Evolutionary conservation across 2,888 invertebrate genomes (phyloP), one percentile per base, ranked within the genome.

Genomic region (Theretra japonica): DNA sequence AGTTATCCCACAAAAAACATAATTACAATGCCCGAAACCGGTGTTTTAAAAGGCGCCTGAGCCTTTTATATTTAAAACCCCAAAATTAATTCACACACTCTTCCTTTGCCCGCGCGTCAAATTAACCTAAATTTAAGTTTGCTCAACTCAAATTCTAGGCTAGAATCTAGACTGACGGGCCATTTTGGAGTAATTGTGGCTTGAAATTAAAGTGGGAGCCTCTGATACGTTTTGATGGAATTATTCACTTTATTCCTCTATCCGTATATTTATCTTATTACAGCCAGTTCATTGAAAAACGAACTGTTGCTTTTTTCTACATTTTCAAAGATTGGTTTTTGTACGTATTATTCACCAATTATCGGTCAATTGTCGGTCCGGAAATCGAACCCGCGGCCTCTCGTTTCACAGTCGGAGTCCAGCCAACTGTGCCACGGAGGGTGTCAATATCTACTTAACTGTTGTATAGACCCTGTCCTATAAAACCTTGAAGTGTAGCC

Each of bases 401-500:
- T n/a, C n/a, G n/a, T n/a, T n/a, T n/a, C n/a, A n/a, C n/a, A n/a
- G n/a, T n/a, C n/a, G n/a, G n/a, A n/a, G n/a, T n/a, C n/a, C n/a
- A n/a, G n/a, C n/a, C n/a, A n/a, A n/a, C n/a, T n/a, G n/a, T n/a
- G n/a, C n/a, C n/a, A n/a, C n/a, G n/a, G n/a, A n/a, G n/a, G n/a
- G n/a, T n/a, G n/a, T n/a, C n/a, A n/a, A n/a, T n/a, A n/a, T n/a
- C n/a, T n/a, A n/a, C n/a, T n/a, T n/a, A n/a, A n/a, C n/a, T n/a
- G n/a, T n/a, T n/a, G n/a, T 8, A 25, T 21, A 0, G 3, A 3
- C 41, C n/a, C n/a, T n/a, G 5, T 41, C 62, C 62, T 21, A 65
- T 23, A 65, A 65, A 48, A 23, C 73, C 78, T 75, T 72, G 74
- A 76, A 72, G 74, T 75, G 74, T 79, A 75, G 85, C 30, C 79